Percentiles rank a stretch among this genome's conserved stretches.
Conservation (phyloP, 2,797 vertebrate species). For the Arnoldichthys spilopterus region DNA sequence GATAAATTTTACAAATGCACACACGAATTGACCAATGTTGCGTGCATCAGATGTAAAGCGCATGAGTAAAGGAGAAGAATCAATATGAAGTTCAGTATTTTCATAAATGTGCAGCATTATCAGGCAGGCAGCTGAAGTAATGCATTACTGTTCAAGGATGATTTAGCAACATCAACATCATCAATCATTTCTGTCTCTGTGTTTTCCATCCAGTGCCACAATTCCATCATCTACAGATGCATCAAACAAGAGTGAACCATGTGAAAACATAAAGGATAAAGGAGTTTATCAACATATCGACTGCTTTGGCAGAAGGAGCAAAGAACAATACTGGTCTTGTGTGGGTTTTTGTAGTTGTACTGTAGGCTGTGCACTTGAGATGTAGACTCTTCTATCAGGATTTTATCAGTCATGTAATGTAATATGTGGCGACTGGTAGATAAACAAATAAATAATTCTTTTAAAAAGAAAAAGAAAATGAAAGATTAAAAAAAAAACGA, state of each 20-base stretch:
- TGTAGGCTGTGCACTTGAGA: background rate
- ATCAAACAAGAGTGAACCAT: conserved; percentile 42
- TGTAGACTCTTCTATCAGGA: background rate
- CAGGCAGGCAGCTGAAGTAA: conserved; percentile 68
- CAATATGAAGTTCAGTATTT: conserved; percentile 72
- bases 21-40: conserved; percentile 49
- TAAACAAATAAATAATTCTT: no score
- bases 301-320: conserved; percentile 25
- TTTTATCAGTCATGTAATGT: no score
- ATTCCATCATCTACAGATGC: conserved; percentile 60
- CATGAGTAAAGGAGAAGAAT: conserved; percentile 59
- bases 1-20: conserved; percentile 34
- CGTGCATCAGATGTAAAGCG: conserved; percentile 62
- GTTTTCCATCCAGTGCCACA: conserved; percentile 56
- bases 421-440: no score
- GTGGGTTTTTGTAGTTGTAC: background rate
- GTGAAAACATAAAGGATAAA: conserved; percentile 33
- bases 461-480: no score
- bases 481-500: no score
- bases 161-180: conserved; percentile 66
- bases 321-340: background rate
- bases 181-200: conserved; percentile 68
- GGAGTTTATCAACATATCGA: conserved; percentile 53
- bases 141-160: conserved; percentile 68
- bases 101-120: conserved; percentile 73